phyloP scores from a whole-genome alignment of 2,797 vertebrate genomes.

The Tokudaia tokunoshimensis region DNA sequence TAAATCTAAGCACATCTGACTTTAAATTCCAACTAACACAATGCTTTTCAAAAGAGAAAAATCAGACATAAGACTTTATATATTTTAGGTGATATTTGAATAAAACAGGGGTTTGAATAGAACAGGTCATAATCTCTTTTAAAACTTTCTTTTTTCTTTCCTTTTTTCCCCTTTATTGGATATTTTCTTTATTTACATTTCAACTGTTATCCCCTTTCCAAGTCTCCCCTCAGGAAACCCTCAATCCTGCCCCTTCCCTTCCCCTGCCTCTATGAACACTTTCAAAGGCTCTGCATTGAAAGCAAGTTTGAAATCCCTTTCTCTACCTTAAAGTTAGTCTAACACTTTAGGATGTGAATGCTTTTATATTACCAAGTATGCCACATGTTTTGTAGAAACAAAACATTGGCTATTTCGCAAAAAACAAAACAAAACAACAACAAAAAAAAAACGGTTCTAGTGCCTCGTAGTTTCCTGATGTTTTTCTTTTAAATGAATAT shows the following conservation, averaged over 20 bases:
- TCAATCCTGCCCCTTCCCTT: too few species aligned
- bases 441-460: neutral
- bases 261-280: too few species aligned
- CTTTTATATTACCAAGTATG: neutral
- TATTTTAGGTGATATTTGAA: neutral
- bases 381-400: neutral
- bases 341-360: neutral
- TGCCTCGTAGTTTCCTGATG: neutral
- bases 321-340: neutral
- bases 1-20: neutral
- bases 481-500: neutral
- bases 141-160: neutral
- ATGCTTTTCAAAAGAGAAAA: conserved; percentile 10
- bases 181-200: too few species aligned
- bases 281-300: neutral
- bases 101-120: neutral
- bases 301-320: conserved; percentile 10
- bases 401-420: neutral
- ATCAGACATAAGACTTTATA: neutral
- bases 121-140: neutral
- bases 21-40: neutral
- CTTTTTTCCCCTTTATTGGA: too few species aligned
- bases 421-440: neutral
- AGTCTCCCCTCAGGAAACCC: too few species aligned
- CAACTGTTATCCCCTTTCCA: too few species aligned